Percentiles rank a stretch among this genome's conserved stretches.
These are phyloP conservation scores for Drosophila prostipennis DNA, from an alignment of 2,888 invertebrate species.

Conservation along the genomic window DNA sequence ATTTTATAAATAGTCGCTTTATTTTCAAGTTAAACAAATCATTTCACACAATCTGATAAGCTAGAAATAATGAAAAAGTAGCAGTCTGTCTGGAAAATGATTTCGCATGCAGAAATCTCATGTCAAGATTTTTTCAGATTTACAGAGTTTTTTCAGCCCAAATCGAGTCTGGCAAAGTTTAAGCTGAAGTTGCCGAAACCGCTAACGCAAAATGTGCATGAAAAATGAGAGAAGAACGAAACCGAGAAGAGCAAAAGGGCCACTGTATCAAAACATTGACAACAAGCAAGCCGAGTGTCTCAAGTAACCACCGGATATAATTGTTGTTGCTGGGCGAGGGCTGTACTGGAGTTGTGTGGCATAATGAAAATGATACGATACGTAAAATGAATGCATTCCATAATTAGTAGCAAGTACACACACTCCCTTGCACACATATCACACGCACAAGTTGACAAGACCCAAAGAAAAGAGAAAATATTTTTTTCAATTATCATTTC, in stretches of 20 bases:
- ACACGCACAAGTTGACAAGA: conserved; percentile 40
- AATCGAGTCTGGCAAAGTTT: background rate
- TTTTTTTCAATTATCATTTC: conserved; percentile 78
- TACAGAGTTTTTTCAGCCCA: background rate
- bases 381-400: conserved; percentile 71
- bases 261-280: conserved; percentile 5
- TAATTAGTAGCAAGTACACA: conserved; percentile 70
- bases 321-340: conserved; percentile 52
- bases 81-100: background rate
- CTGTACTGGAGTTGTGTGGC: conserved; percentile 41
- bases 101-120: background rate
- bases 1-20: background rate
- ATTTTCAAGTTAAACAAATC: background rate
- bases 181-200: too few species aligned
- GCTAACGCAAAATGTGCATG: background rate
- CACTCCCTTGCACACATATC: conserved; percentile 7
- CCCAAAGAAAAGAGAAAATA: conserved; percentile 62
- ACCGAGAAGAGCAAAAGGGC: conserved; percentile 14
- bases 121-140: background rate
- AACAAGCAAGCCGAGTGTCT: conserved; percentile 27
- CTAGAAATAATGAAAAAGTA: background rate
- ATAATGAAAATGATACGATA: conserved; percentile 69
- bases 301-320: conserved; percentile 75
- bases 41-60: background rate
- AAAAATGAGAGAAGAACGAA: background rate